Percentiles rank a stretch among this genome's conserved stretches.
Evolutionary conservation across 2,888 invertebrate species (phyloP).

Genomic region (Kuschelorhynchus macadamiae): DNA sequence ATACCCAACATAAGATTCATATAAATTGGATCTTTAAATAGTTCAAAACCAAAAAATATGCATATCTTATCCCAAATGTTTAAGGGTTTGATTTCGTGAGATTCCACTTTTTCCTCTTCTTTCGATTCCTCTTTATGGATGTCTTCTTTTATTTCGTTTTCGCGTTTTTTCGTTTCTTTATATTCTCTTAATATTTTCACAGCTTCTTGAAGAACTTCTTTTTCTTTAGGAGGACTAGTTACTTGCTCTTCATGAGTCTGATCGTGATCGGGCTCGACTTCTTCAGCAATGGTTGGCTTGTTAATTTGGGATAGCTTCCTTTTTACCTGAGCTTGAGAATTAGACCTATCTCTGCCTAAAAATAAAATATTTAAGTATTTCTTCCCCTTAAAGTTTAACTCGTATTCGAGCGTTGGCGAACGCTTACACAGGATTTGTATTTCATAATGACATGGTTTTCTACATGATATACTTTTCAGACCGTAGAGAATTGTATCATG

Average conservation of each 20-base stretch:
- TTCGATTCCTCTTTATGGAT: constrained; percentile 3
- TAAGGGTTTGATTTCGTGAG: constrained; percentile 58
- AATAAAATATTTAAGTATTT: too few relatives aligned
- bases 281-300: constrained; percentile 58
- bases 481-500: too few relatives aligned
- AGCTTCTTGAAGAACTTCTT: constrained; percentile 73
- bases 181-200: constrained; percentile 72
- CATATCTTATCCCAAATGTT: constrained; percentile 73
- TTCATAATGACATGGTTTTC: too few relatives aligned
- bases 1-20: constrained; percentile 80
- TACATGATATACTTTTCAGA: too few relatives aligned
- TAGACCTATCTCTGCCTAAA: constrained; percentile 36
- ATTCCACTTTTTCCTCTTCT: constrained; percentile 16
- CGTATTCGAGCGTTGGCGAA: too few relatives aligned
- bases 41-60: constrained; percentile 79
- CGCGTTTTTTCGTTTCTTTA: constrained; percentile 44
- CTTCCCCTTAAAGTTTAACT: too few relatives aligned
- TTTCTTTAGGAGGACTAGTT: constrained; percentile 65
- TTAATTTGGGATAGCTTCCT: constrained; percentile 47
- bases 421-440: too few relatives aligned
- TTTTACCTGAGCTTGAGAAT: constrained; percentile 33
- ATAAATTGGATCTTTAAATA: constrained; percentile 78
- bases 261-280: constrained; percentile 51
- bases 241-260: constrained; percentile 34
- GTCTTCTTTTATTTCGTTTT: neutral